Percentiles rank a stretch among this genome's conserved stretches.
phyloP scores from a whole-genome alignment of 2,888 invertebrate species.

The Oligia latruncula region DNA sequence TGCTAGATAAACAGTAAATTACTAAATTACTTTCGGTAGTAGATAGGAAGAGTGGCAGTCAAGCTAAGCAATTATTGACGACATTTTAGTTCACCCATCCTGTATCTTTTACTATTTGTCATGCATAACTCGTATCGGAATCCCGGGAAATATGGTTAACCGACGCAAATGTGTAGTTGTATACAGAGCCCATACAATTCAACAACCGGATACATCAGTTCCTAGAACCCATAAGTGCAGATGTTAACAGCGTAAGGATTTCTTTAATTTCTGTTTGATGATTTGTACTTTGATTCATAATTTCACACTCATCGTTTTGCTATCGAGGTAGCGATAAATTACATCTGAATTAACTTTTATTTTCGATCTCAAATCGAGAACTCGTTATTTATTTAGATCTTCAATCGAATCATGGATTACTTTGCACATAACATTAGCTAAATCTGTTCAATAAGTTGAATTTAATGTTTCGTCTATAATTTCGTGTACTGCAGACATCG shows the following conservation, averaged over 20 bases:
- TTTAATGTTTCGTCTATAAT: slow-evolving; percentile 1
- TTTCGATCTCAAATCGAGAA: slow-evolving; percentile 5
- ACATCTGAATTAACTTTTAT: slow-evolving; percentile 6
- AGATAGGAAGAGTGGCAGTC: not conserved
- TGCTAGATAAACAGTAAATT: slow-evolving; percentile 27
- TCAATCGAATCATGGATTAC: not conserved
- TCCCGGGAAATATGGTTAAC: slow-evolving; percentile 54
- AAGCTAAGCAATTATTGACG: slow-evolving; percentile 6
- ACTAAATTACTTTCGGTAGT: slow-evolving; percentile 9
- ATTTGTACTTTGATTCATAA: slow-evolving; percentile 20
- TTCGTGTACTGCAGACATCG: slow-evolving; percentile 23
- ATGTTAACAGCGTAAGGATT: slow-evolving; percentile 45
- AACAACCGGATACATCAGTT: slow-evolving; percentile 55
- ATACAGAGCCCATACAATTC: slow-evolving; percentile 37
- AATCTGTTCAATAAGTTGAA: not conserved
- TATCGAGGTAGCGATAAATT: slow-evolving; percentile 18
- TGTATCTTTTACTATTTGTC: slow-evolving; percentile 16
- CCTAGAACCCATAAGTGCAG: slow-evolving; percentile 44
- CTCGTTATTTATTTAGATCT: slow-evolving; percentile 16
- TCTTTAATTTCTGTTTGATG: slow-evolving; percentile 27
- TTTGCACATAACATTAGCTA: not conserved
- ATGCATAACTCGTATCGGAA: slow-evolving; percentile 51
- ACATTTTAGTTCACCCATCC: slow-evolving; percentile 20
- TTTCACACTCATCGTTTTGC: slow-evolving; percentile 12
- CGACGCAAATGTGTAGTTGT: slow-evolving; percentile 38